These are phyloP conservation scores for Porites australiensis DNA, from an alignment of 64 coral and sea anemone genomes.

Conservation along the genomic window DNA sequence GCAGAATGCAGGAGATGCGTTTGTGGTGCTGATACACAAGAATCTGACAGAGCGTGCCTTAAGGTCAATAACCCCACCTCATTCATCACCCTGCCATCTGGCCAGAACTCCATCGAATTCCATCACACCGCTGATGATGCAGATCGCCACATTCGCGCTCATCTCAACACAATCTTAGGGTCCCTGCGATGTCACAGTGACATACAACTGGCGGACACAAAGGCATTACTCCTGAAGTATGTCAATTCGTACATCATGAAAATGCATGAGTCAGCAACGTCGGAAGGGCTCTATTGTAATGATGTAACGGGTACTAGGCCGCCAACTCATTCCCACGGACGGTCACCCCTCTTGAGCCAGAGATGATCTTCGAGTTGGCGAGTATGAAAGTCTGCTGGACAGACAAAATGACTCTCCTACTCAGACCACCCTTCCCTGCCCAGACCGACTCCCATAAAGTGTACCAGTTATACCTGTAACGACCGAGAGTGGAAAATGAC, in stretches of 20 bases:
- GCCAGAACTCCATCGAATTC: background rate
- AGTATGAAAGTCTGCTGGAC: conserved; percentile 28
- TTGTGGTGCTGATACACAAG: conserved; percentile 53
- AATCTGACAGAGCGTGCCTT: background rate
- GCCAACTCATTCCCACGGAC: too few species aligned
- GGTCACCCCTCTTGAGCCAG: background rate
- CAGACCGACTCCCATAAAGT: background rate
- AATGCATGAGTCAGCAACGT: background rate
- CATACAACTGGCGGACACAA: conserved; percentile 41
- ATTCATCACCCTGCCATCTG: background rate
- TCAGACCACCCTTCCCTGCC: background rate
- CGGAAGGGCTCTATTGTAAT: conserved; percentile 12
- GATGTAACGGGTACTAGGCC: conserved; percentile 15
- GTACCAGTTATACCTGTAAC: background rate
- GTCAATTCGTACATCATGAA: conserved; percentile 60
- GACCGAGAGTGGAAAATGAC: background rate
- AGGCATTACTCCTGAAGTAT: conserved; percentile 39
- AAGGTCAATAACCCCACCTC: background rate
- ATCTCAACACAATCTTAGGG: conserved; percentile 27
- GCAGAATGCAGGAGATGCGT: background rate
- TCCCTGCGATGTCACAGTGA: conserved; percentile 41
- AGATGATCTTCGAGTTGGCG: conserved; percentile 42
- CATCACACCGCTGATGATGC: conserved; percentile 22
- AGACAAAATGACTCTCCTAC: background rate
- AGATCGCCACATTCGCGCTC: conserved; percentile 19